These are phyloP conservation scores for Noctua janthina DNA, from an alignment of 2,888 invertebrate species.

Conservation along the genomic window DNA sequence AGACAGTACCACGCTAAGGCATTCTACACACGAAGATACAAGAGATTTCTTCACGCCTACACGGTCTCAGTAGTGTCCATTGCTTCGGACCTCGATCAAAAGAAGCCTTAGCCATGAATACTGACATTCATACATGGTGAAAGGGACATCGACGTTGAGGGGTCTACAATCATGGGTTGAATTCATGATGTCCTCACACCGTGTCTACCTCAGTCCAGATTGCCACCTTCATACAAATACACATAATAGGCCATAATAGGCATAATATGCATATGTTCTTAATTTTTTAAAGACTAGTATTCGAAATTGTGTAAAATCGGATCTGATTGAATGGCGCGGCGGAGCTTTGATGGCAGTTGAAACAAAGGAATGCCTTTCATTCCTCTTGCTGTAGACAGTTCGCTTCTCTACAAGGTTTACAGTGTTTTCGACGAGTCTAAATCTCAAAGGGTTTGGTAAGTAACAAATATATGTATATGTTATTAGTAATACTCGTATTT, in stretches of 20 bases:
- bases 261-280: too few relatives aligned
- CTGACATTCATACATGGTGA: slow-evolving; percentile 7
- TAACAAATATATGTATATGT: not conserved
- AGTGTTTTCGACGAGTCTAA: not conserved
- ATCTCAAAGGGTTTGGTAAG: not conserved
- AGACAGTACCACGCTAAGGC: not conserved
- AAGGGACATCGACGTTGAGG: not conserved
- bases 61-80: not conserved
- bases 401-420: not conserved
- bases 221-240: slow-evolving; percentile 2
- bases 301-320: slow-evolving; percentile 33
- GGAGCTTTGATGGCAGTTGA: slow-evolving; percentile 33
- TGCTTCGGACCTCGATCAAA: slow-evolving; percentile 5
- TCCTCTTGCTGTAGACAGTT: slow-evolving; percentile 5
- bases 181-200: not conserved
- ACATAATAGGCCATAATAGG: too few relatives aligned
- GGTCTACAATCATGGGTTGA: not conserved
- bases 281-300: slow-evolving; percentile 2
- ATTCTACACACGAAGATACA: not conserved
- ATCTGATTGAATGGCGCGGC: not conserved
- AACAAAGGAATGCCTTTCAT: slow-evolving; percentile 51
- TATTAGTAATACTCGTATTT: not conserved
- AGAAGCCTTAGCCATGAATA: slow-evolving; percentile 13
- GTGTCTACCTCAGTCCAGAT: not conserved
- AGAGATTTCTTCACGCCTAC: slow-evolving; percentile 7